Percentiles rank a stretch among this genome's conserved stretches.
Conservation (phyloP, 1,140 invertebrate genomes). For the Homarus americanus region DNA sequence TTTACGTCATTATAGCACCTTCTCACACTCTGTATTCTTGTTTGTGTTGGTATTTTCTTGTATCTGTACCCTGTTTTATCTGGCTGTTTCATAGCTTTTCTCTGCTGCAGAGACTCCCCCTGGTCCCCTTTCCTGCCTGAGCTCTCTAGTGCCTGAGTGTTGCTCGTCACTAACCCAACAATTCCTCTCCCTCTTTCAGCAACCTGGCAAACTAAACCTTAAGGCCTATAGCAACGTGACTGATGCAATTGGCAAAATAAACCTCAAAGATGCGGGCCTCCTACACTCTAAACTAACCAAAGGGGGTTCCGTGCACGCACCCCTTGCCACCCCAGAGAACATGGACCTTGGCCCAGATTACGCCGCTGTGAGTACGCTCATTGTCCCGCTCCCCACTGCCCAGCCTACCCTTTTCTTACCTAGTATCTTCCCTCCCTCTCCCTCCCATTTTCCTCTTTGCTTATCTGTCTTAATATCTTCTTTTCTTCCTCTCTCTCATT, state of each 20-base stretch:
- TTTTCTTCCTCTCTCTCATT: neutral
- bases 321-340: slow-evolving; percentile 88
- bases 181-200: slow-evolving; percentile 79
- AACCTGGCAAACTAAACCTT: slow-evolving; percentile 93
- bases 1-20: neutral
- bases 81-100: neutral
- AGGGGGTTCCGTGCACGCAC: slow-evolving; percentile 83
- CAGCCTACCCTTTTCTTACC: neutral
- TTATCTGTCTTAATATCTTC: neutral
- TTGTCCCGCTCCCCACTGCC: neutral
- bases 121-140: slow-evolving; percentile 31
- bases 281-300: slow-evolving; percentile 74
- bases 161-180: slow-evolving; percentile 69
- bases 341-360: slow-evolving; percentile 83
- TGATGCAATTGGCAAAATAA: slow-evolving; percentile 89
- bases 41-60: neutral
- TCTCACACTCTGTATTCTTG: neutral
- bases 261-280: slow-evolving; percentile 80
- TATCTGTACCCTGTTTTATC: neutral
- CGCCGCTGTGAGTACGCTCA: slow-evolving; percentile 74
- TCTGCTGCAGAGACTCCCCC: neutral
- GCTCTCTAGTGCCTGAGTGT: slow-evolving; percentile 57
- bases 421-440: neutral
- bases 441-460: neutral
- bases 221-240: slow-evolving; percentile 93